Conservation (phyloP, 2,797 vertebrate species). For the Megaceryle alcyon region DNA sequence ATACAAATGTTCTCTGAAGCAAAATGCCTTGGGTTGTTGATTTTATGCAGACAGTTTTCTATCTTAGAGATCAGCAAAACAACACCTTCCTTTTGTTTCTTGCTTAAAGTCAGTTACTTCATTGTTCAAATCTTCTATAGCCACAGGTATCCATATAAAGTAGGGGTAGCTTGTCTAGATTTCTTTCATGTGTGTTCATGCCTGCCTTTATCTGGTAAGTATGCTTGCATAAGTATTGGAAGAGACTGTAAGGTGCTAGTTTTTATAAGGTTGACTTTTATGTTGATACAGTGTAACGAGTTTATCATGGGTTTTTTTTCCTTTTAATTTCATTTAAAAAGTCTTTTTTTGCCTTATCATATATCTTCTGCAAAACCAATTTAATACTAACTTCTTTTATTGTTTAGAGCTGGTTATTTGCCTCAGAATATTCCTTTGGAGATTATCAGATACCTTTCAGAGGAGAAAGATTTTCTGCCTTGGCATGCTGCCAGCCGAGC, state of each 20-base stretch:
- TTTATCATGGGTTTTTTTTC: constrained; percentile 34
- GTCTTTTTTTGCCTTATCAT: constrained; percentile 23
- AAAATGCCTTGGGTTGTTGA: background rate
- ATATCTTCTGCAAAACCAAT: constrained; percentile 53
- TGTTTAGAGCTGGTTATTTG: constrained; percentile 92
- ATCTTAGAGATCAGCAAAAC: background rate
- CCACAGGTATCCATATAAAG: background rate
- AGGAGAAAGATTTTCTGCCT: constrained; percentile 94
- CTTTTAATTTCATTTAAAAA: constrained; percentile 57
- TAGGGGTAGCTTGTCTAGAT: background rate
- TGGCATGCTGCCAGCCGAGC: constrained; percentile 96
- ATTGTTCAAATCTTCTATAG: background rate
- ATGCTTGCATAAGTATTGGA: background rate
- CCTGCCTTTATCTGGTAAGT: background rate
- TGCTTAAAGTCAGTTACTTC: background rate
- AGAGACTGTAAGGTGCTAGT: background rate
- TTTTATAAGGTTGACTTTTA: constrained; percentile 17
- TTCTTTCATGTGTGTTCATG: background rate
- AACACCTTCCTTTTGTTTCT: background rate
- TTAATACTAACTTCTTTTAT: constrained; percentile 68
- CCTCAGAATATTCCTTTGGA: constrained; percentile 94
- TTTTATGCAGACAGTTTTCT: constrained; percentile 10
- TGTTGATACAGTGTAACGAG: constrained; percentile 8
- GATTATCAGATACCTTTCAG: constrained; percentile 93
- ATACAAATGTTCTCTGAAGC: background rate